These are phyloP conservation scores for Magallana gigas DNA, from an alignment of 1,140 invertebrate species.

Conservation along the genomic window DNA sequence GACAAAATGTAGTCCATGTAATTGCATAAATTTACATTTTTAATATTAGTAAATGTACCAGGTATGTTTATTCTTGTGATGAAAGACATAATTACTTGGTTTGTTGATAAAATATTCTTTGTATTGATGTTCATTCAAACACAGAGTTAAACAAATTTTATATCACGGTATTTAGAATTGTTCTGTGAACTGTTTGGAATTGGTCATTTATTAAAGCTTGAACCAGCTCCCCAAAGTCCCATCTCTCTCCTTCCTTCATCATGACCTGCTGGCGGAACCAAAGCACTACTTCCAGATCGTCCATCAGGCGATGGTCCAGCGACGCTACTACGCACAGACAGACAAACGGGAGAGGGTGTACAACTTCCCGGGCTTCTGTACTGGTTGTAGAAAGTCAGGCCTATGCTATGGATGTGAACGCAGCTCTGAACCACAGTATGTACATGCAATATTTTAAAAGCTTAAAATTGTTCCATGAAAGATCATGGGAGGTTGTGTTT, in stretches of 20 bases:
- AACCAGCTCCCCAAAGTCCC: conserved; percentile 60
- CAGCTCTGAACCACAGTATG: conserved; percentile 67
- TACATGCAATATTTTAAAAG: background rate
- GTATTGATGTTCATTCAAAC: background rate
- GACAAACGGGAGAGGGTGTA: conserved; percentile 61
- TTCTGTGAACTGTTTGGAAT: too few relatives aligned
- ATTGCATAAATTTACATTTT: too few relatives aligned
- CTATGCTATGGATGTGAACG: conserved; percentile 69
- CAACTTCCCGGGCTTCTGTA: conserved; percentile 66
- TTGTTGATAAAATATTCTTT: too few relatives aligned
- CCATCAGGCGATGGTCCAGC: conserved; percentile 60
- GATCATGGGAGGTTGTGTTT: too few relatives aligned
- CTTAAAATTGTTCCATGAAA: too few relatives aligned
- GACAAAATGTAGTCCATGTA: too few relatives aligned
- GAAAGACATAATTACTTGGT: too few relatives aligned
- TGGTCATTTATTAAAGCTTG: conserved; percentile 44
- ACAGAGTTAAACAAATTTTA: too few relatives aligned
- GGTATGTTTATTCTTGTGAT: too few relatives aligned
- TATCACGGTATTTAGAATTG: too few relatives aligned
- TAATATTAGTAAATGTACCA: too few relatives aligned
- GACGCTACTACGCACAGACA: conserved; percentile 54
- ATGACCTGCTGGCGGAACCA: conserved; percentile 60
- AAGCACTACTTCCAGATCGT: conserved; percentile 65
- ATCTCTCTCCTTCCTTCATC: conserved; percentile 64
- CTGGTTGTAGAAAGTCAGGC: conserved; percentile 61